Conservation (phyloP, 1,140 invertebrate species). For the Acyrthosiphon pisum region DNA sequence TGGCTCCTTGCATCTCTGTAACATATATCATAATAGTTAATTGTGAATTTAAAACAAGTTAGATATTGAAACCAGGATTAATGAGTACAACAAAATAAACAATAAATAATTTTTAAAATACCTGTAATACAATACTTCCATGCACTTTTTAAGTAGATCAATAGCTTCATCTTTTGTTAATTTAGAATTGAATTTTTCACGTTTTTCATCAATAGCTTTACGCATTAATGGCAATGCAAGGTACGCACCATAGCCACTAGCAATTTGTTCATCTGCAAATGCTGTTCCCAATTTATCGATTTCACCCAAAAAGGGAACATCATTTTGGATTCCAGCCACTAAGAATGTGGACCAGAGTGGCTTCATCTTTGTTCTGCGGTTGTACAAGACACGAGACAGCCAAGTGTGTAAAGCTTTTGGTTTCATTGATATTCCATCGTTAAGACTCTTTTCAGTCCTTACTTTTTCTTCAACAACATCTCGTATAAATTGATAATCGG, state of each 20-base stretch:
- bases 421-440: constrained; percentile 88
- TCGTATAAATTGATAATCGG: constrained; percentile 91
- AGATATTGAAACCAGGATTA: not conserved
- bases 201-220: constrained; percentile 74
- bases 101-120: constrained; percentile 77
- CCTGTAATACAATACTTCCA: constrained; percentile 92
- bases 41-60: no score
- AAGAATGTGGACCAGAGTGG: constrained; percentile 95
- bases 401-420: constrained; percentile 89
- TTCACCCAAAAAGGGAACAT: constrained; percentile 77
- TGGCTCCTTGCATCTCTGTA: constrained; percentile 89
- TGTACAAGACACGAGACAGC: constrained; percentile 92
- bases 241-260: constrained; percentile 88
- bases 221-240: constrained; percentile 85
- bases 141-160: constrained; percentile 76
- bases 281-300: constrained; percentile 93
- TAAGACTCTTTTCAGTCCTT: constrained; percentile 87
- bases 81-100: not conserved
- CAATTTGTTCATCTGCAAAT: constrained; percentile 82
- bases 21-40: constrained; percentile 69
- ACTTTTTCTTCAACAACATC: constrained; percentile 91
- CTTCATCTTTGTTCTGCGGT: constrained; percentile 89
- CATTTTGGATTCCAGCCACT: constrained; percentile 84
- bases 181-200: constrained; percentile 62
- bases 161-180: constrained; percentile 74